Conservation (phyloP, 2,888 invertebrate species). For the Cecidostiba fungosa region DNA sequence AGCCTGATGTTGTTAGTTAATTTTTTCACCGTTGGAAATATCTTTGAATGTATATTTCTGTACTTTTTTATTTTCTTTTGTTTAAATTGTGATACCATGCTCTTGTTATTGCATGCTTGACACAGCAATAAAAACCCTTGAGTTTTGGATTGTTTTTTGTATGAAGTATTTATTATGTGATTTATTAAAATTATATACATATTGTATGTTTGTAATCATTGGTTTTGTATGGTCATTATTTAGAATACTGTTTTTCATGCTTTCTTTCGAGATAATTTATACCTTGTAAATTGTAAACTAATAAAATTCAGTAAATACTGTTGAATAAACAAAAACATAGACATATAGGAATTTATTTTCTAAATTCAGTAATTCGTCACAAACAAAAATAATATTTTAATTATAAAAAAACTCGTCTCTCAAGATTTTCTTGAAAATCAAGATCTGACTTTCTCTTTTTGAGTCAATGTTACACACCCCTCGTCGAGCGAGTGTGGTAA, state of each 20-base stretch:
- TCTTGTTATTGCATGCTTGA: slow-evolving; percentile 26
- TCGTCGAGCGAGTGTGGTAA: not conserved
- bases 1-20: not conserved
- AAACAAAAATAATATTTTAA: no score
- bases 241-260: not conserved
- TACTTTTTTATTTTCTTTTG: slow-evolving; percentile 23
- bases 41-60: slow-evolving; percentile 38
- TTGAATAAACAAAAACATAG: not conserved
- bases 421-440: not conserved
- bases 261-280: not conserved
- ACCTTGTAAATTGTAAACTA: not conserved
- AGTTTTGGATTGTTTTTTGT: slow-evolving; percentile 45
- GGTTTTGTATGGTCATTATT: not conserved
- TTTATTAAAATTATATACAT: slow-evolving; percentile 20
- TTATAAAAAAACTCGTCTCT: no score
- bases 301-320: not conserved
- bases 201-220: slow-evolving; percentile 27
- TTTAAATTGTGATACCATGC: slow-evolving; percentile 32
- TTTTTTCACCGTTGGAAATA: not conserved
- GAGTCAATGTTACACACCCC: not conserved
- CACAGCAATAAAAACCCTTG: slow-evolving; percentile 3
- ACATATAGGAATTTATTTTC: not conserved
- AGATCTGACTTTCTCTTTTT: not conserved
- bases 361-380: no score
- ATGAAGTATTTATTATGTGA: slow-evolving; percentile 1